Evolutionary conservation across 2,113 vertebrate species (phyloP), one percentile per base, ranked within the genome.

Genomic region (Bucco capensis): DNA sequence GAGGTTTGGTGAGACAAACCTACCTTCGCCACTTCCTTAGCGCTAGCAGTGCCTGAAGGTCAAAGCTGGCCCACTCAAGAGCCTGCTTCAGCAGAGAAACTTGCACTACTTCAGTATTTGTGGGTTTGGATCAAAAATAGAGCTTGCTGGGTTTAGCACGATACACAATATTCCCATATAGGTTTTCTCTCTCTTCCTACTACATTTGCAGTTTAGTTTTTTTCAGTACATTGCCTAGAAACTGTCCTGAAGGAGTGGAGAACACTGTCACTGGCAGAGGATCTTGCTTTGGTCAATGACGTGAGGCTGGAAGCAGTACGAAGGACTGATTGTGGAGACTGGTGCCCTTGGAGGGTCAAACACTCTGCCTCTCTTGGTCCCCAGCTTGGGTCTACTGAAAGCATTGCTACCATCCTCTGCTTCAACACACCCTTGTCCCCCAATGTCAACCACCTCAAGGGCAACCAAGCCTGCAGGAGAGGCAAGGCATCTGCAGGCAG

Each of bases 71-170:
- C 78, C n/a, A 3, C n/a, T 58, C 51, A 38, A 31, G 56, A 79
- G 69, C 47, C 49, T 74, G 31, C n/a, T 74, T 53, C 62, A 86
- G 51, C 67, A 23, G 69, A 80, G 73, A n/a, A 71, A 57, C 76
- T 86, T 44, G 57, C 61, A 65, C 40, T 28, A 10, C 86, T 79
- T 23, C 15, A 70, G 17, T 75, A 27, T 82, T 88, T 86, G 80
- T 85, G 88, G 69, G 14, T 70, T 94, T 86, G 80, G 50, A 77
- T 86, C 77, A 82, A 88, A 83, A 85, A 57, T 79, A 90, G 74
- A 71, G 76, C 76, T 67, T 37, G 60, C 47, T 67, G 44, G 64
- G 38, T 47, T 71, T 75, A 88, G 83, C 70, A 79, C 0, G 12
- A 37, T 50, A 12, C 74, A 65, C 49, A 33, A 8, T 22, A 49